Base-by-base conservation (phyloP, 2,797 vertebrate genomes). In the Tamandua tetradactyla region DNA sequence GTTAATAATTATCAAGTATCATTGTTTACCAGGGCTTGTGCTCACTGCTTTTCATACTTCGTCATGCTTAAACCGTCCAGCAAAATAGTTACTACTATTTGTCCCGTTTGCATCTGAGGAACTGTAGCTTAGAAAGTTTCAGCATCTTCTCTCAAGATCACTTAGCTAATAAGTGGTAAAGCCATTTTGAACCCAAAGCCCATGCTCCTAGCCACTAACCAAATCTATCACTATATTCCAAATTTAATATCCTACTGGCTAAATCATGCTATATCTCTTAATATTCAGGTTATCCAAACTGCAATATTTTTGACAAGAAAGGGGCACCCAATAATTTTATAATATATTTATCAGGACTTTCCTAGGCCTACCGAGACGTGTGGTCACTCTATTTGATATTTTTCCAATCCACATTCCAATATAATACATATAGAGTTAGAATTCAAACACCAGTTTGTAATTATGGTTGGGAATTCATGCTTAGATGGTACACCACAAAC, bases 401-500 rank as follows among this genome's bases (percentile, higher is more conserved):
- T 92, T 87, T 80, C 64, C 52, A 62, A 20, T 27, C n/a, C 44
- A 68, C 32, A 88, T 90, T 12, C 62, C 64, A 71, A 72, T 22
- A 25, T 49, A 49, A 68, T 40, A 47, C 30, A 42, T 35, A 47
- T 23, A 37, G 23, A 80, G 35, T n/a, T 52, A 82, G 68, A 92
- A 82, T 71, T 87, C 49, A 86, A 78, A 57, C 3, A 44, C 12
- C 18, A 27, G 9, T 69, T 79, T 89, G n/a, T 86, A 76, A 91
- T 68, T 75, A 37, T 40, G 83, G 20, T 66, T 88, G 57, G 25
- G 15, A 62, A 30, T 52, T 25, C 57, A 93, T n/a, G 57, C 49
- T 79, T 87, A 86, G 55, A 44, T 32, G 25, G 40, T 32, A 27
- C 83, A 71, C 82, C 72, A 94, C 80, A 92, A 64, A 89, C 42